Conservation (phyloP, 2,113 vertebrate species). For the Potamarius usumacintae region DNA sequence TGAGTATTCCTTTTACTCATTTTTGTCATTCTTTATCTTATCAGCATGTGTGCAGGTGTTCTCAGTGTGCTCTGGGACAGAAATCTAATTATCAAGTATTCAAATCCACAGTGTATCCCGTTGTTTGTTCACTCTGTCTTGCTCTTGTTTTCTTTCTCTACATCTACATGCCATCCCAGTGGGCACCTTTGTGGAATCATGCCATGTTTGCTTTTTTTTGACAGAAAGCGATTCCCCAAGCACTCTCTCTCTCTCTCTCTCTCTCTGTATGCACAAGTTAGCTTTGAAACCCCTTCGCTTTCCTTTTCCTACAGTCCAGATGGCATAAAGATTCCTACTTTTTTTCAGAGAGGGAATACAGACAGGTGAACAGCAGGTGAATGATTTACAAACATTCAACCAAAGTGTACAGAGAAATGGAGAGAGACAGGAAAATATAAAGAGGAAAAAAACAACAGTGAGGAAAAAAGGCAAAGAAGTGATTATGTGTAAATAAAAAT, state of each 20-base stretch:
- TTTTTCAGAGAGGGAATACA: conserved; percentile 3
- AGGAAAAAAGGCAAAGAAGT: not conserved
- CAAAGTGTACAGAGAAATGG: not conserved
- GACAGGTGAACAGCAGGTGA: conserved; percentile 2
- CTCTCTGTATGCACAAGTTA: conserved; percentile 3
- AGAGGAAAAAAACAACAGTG: not conserved
- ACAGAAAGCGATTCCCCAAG: conserved; percentile 59
- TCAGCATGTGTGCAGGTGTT: conserved; percentile 65
- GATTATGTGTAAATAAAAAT: not conserved
- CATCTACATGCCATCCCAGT: conserved; percentile 19
- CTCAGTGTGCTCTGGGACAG: conserved; percentile 51
- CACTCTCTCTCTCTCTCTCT: conserved; percentile 1
- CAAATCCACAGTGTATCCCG: conserved; percentile 56
- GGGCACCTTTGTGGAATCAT: conserved; percentile 58
- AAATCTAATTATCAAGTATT: conserved; percentile 71
- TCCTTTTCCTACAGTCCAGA: conserved; percentile 38
- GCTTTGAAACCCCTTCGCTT: conserved; percentile 51
- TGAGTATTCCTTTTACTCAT: conserved; percentile 49
- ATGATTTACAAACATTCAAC: conserved; percentile 3
- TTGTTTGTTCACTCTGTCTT: conserved; percentile 42
- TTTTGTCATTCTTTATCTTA: conserved; percentile 65
- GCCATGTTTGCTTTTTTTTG: conserved; percentile 30
- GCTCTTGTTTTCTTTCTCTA: not conserved
- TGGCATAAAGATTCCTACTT: conserved; percentile 27
- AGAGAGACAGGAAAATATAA: not conserved